Base-by-base conservation (phyloP, 1,140 invertebrate genomes). In the Glomeris maerens region DNA sequence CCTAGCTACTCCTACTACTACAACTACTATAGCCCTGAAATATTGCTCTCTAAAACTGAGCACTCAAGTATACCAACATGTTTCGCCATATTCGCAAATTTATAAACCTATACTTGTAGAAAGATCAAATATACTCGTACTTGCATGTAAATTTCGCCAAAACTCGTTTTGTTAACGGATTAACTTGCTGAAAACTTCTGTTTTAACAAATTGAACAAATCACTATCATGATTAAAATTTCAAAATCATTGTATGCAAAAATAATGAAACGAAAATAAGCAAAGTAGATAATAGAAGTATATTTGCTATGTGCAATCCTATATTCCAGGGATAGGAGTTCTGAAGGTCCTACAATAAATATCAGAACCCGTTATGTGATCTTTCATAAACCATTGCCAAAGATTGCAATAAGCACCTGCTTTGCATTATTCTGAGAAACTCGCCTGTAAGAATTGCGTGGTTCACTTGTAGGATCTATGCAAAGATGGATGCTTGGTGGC, bases 381-480 rank as follows among this genome's bases (percentile, higher is more conserved):
- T 36, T 36, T 36, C 10, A 36, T 17, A 36, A 36, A 36, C 17
- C 10, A 36, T 10, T 10, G 31, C 31, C 31, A 36, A 36, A 36
- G 10, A 10, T 36, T 21, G 25, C 40, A 17, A 21, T 42, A 5
- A 42, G 40, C 17, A 42, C 10, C 25, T 42, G 17, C 10, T 42
- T 42, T 21, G 5, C 4, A 42, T 5, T 42, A 17, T 21, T 42
- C 5, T 42, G 20, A n/a, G n/a, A n/a, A n/a, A n/a, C n/a, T n/a
- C n/a, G n/a, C n/a, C n/a, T n/a, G n/a, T n/a, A n/a, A n/a, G n/a
- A n/a, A 21, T 42, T 4, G 20, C 20, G 20, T 21, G 5, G 5
- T 49, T n/a, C 52, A 54, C 53, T 57, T 48, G 2, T 50, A 66
- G 64, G 65, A 67, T 53, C 57, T 59, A 36, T 66, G 62, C 57